Base-by-base conservation (phyloP, 2,888 invertebrate species). In the Epinotia brunnichana region DNA sequence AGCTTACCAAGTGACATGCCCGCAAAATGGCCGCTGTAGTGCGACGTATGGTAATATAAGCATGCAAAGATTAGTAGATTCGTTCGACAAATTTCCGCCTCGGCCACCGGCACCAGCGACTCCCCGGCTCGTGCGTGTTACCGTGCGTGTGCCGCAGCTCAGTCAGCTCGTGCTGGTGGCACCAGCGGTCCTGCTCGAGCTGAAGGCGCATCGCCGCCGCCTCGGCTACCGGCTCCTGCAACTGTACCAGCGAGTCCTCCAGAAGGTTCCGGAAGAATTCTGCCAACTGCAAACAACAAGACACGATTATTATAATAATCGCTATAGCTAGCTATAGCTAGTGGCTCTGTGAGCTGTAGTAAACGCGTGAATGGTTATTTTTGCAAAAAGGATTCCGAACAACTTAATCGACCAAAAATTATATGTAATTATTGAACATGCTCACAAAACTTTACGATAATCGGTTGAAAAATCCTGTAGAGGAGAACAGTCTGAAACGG, bases 121-220 rank as follows among this genome's bases (percentile, higher is more conserved):
- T 11, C 57, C 69, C n/a, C n/a, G 7, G 17, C n/a, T 39, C 35
- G 19, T 29, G 67, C 1, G 48, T 1, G 75, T 79, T 82, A 96
- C 96, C 95, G 70, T 95, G 94, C 80, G 95, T 96, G 78, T 96
- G 95, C 83, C 96, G 96, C 17, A 97, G 83, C 80, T 97, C 97
- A 0, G 94, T 88, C 2, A 97, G 81, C 87, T 97, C 96, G 78
- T 97, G 95, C 72, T 95, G 94, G 80, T 97, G 96, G 56, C 94
- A 93, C 95, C 96, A 96, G 77, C 94, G 94, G 75, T 95, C 85
- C 64, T 95, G 95, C 81, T 97, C 97, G 63, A 96, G 90, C 86
- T 97, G 96, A 76, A 96, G 82, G 78, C 95, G 94, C 5, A 97
- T 85, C 3, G 92, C 85, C 29, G 95, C 93, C 68, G 95, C 87